Evolutionary conservation across 2,797 vertebrate species (phyloP), one percentile per base, ranked within the genome.

Genomic region (Pseudopleuronectes americanus): DNA sequence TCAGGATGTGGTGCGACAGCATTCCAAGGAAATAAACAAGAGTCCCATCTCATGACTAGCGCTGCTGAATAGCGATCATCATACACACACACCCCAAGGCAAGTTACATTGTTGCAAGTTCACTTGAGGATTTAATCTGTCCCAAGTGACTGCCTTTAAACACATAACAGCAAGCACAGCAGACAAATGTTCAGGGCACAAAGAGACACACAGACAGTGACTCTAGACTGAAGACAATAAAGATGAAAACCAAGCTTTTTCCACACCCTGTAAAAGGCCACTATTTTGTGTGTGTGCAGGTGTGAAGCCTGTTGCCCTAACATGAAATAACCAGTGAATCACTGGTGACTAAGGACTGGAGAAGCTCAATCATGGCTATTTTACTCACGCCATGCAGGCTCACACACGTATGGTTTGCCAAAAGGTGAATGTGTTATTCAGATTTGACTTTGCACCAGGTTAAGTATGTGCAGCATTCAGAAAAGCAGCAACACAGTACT

Each of bases 251-350:
- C 57, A 57, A 36, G 58, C 23, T 77, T 84, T 78, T 74, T 66
- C 12, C 52, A 57, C 17, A 28, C 23, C 66, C 36, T 78, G 49
- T 43, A 71, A 68, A 63, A 71, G 47, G 63, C 38, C 61, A 28
- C 21, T 68, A 23, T 28, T 66, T 33, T 54, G 33, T 48, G 59
- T 41, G 57, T 56, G 61, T 23, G 57, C 38, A 77, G 72, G 87
- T 84, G 80, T 84, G 79, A 87, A 68, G 77, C 51, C 69, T 57
- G 64, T 71, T 91, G 93, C 81, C 89, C 75, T 51, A 57, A 94
- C 93, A 88, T 72, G 93, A 92, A 89, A 80, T 63, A 61, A 56
- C 52, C 4, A 59, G 70, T 92, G 89, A 93, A 74, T 94, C 92
- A 93, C 80, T 16, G 7, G 81, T 93, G 92, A 94, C 87, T 93